phyloP scores from a whole-genome alignment of 2,888 invertebrate species.

The Polyploca ridens region DNA sequence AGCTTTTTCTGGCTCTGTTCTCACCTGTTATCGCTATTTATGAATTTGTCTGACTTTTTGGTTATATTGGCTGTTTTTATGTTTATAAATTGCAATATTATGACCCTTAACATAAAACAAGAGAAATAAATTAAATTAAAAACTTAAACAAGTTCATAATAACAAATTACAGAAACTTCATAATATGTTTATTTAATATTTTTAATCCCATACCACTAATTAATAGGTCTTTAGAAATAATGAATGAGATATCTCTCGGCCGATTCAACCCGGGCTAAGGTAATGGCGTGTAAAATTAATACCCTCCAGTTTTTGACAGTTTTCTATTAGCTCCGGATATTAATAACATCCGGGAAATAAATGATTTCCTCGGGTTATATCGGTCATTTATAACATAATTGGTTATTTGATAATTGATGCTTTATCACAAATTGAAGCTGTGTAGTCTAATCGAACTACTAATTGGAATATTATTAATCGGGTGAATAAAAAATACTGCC shows the following conservation, averaged over 20 bases:
- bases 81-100: no score
- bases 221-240: slow-evolving; percentile 31
- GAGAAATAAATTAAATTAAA: no score
- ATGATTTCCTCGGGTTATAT: slow-evolving; percentile 10
- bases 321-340: slow-evolving; percentile 41
- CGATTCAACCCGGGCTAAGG: slow-evolving; percentile 30
- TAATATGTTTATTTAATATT: slow-evolving; percentile 14
- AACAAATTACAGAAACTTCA: no score
- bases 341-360: slow-evolving; percentile 28
- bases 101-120: no score
- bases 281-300: slow-evolving; percentile 44
- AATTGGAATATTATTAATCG: no score
- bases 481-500: no score
- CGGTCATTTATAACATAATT: slow-evolving; percentile 10
- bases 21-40: no score
- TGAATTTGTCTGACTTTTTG: no score
- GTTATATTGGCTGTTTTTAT: no score
- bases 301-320: slow-evolving; percentile 43
- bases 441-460: no score
- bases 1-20: no score
- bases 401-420: slow-evolving; percentile 11
- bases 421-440: neutral
- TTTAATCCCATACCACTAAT: slow-evolving; percentile 26
- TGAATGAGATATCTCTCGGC: slow-evolving; percentile 36
- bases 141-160: no score